A percentile compares a stretch with the other conserved stretches of the same genome.
These are phyloP conservation scores for Harpalus rubripes DNA, from an alignment of 2,888 invertebrate species.

Conservation along the genomic window DNA sequence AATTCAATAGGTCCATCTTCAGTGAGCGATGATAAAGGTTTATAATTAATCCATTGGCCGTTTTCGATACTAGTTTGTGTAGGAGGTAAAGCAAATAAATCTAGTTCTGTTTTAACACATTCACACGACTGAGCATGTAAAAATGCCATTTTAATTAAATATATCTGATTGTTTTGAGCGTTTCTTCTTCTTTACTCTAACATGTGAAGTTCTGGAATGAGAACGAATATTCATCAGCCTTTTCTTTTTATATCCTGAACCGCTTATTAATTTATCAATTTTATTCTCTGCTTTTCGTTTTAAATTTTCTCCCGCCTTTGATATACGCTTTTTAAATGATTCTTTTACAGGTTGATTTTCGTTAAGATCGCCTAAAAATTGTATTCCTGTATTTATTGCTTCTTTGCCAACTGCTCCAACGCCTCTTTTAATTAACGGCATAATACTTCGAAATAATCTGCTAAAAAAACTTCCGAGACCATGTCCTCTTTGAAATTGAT, in stretches of 20 bases:
- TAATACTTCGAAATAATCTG: conserved; percentile 11
- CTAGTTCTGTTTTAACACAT: conserved; percentile 69
- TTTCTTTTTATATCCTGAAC: too few relatives aligned
- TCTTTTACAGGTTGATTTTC: too few relatives aligned
- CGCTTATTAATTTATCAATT: too few relatives aligned
- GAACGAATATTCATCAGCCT: too few relatives aligned
- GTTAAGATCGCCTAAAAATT: too few relatives aligned
- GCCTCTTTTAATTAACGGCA: conserved; percentile 19
- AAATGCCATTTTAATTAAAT: too few relatives aligned
- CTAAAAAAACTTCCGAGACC: conserved; percentile 32
- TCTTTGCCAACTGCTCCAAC: neutral
- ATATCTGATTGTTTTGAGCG: too few relatives aligned
- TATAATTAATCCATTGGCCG: conserved; percentile 70
- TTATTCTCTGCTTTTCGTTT: too few relatives aligned
- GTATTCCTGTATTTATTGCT: conserved; percentile 11
- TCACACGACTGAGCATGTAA: conserved; percentile 69
- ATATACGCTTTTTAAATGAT: too few relatives aligned
- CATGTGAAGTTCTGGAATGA: too few relatives aligned
- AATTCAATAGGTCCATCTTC: conserved; percentile 71
- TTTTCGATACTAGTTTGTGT: conserved; percentile 70
- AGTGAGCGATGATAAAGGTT: conserved; percentile 69
- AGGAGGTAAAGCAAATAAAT: conserved; percentile 70
- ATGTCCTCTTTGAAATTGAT: conserved; percentile 24
- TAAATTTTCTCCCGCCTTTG: too few relatives aligned
- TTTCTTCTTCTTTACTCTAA: too few relatives aligned